A percentile compares a stretch with the other conserved stretches of the same genome.
phyloP scores from a whole-genome alignment of 2,797 vertebrate species.

The Phoeniculus purpureus region DNA sequence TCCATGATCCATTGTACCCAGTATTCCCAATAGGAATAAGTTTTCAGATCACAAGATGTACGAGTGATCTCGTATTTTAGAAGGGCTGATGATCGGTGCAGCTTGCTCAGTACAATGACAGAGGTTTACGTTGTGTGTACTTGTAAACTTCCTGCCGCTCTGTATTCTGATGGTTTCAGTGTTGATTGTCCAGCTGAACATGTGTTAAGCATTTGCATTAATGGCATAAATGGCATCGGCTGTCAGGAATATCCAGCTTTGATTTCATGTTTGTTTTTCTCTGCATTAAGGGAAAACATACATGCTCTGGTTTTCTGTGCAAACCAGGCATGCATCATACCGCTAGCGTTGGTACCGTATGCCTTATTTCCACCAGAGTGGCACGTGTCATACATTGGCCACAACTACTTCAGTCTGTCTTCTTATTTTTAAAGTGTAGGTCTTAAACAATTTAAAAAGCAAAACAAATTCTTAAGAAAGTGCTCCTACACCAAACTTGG shows the following conservation, averaged over 20 bases:
- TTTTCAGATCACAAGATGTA: not conserved
- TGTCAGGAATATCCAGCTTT: not conserved
- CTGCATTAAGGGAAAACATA: not conserved
- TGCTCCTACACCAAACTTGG: not conserved
- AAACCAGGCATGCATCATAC: not conserved
- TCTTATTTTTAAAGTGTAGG: not conserved
- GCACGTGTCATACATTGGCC: not conserved
- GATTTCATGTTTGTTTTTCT: not conserved
- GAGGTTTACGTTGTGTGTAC: not conserved
- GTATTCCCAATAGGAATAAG: not conserved
- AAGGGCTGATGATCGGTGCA: not conserved
- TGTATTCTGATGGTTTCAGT: not conserved
- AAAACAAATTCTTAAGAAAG: not conserved
- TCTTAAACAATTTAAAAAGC: not conserved
- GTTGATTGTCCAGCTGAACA: not conserved
- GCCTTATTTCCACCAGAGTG: not conserved
- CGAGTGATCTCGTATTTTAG: not conserved
- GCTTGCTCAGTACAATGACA: not conserved
- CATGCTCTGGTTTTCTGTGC: not conserved
- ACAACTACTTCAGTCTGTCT: not conserved
- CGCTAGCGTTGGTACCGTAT: not conserved
- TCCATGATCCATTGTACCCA: not conserved
- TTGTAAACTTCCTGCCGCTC: not conserved
- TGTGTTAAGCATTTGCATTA: not conserved
- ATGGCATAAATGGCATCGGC: not conserved